Evolutionary conservation across 2,113 vertebrate species (phyloP), one percentile per base, ranked within the genome.

Genomic region (Rhinopomastus cyanomelas): DNA sequence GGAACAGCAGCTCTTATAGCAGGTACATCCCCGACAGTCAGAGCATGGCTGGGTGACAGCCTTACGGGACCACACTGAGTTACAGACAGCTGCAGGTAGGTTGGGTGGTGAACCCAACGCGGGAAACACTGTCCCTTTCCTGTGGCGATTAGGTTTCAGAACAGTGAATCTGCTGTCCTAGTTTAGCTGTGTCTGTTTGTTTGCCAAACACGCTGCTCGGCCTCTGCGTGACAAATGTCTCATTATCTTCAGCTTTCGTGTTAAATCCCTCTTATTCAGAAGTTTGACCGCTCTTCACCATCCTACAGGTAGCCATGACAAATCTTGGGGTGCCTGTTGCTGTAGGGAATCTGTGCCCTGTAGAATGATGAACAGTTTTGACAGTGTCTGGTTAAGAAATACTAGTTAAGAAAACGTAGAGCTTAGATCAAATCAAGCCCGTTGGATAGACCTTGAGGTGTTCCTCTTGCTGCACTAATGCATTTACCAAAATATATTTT

Each of bases 21-120:
- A 93, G 75, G 11, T 21, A 15, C 9, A 25, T 59, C 51, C 66
- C 21, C 46, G 61, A 1, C 26, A 55, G 26, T 34, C 23, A 59
- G 42, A 66, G 9, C 3, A 1, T 44, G 48, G 27, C 60, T 80
- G 53, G 52, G 25, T 30, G 48, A 26, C 46, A 34, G 27, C 49
- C 22, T 6, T 44, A 59, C 16, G 29, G 27, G 12, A 5, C 48
- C 34, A n/a, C 1, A 1, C 2, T 1, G 5, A 68, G 64, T 29
- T 22, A 48, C 48, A 81, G 23, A 39, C 30, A 62, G 66, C 46
- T 89, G 55, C 32, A 81, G 59, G n/a, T 7, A 51, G 49, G 26
- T 67, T 32, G 13, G 39, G 37, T 92, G 75, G 52, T 4, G 25
- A 46, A 82, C 27, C 68, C 94, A 32, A 36, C 69, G 83, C 55